Base-by-base conservation (phyloP, 2,888 invertebrate genomes). In the Ecliptopera silaceata region DNA sequence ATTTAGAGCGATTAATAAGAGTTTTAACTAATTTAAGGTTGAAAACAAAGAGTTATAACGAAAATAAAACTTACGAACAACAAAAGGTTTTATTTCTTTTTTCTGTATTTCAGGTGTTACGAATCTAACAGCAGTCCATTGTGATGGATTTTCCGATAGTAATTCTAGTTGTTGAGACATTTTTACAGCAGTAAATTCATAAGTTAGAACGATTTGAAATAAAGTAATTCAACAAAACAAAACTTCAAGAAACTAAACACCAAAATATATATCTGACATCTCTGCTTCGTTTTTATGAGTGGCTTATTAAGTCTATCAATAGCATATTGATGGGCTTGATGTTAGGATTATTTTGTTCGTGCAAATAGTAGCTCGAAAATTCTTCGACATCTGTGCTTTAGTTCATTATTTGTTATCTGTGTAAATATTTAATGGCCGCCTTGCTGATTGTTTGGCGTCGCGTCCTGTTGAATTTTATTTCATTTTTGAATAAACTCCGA, bases 11-110 rank as follows among this genome's bases (percentile, higher is more conserved):
- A 31, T 32, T 32, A 32, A n/a, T 1, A 12, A 1, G 3, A 32
- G 12, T 12, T 34, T 32, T 34, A 2, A 13, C 5, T 13, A 34
- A n/a, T 13, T 4, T 34, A 34, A 1, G 13, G 5, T 3, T 12
- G 6, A 13, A 34, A 34, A 34, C 17, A 17, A 38, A 0, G n/a
- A n/a, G n/a, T n/a, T n/a, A n/a, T n/a, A 26, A 8, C 10, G 26
- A 6, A 26, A 26, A 26, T 11, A 42, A 46, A 56, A 84, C 88
- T 79, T 73, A 90, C 90, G 58, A 59, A 83, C 74, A 62, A 89
- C 86, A 70, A 85, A 91, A 0, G 90, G 91, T 73, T 88, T 90
- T 29, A 91, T 88, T 63, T 91, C 90, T 53, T 90, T 91, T 59
- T 76, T 86, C 59, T 87, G 86, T 67, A 91, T 86, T 68, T 89